Base-by-base conservation (phyloP, 2,113 vertebrate genomes). In the Phoxinus phoxinus region DNA sequence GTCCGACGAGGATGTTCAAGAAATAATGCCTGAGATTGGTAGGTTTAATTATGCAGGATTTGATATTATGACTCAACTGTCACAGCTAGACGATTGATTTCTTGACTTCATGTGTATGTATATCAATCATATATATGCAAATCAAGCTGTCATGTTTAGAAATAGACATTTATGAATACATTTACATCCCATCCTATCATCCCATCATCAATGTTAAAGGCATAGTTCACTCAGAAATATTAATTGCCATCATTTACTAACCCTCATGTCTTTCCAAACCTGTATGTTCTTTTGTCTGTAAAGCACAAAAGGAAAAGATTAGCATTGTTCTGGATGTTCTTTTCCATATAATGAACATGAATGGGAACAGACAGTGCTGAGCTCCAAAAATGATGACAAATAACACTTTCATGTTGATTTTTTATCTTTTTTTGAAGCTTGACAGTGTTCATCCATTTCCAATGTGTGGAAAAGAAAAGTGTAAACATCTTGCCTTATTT, bases 1-100 rank as follows among this genome's bases (percentile, higher is more conserved):
- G 35, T 94, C 93, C 37, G 95, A 96, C 4, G 90, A 94, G 53
- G 95, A 95, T 86, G 72, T 91, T 82, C 79, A 78, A 6, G 85
- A 89, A 10, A 46, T 67, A 32, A 87, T 84, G 13, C 81, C 90
- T 25, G 67, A 92, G 87, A 90, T 92, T 88, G 92, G 93, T 94
- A 77, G 90, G 92, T 56, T 37, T 80, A 23, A 61, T 71, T 53
- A 53, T 46, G 37, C 11, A 72, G 35, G 65, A 35, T 53, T 72
- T 84, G 77, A 82, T 44, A 44, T 65, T 83, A 65, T 77, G 51
- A 44, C 71, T 58, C 3, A 37, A 6, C 35, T 37, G 74, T 1
- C 82, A 53, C 59, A 13, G 61, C 67, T 44, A 77, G 41, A 77
- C 19, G 5, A 27, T 48, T 74, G 19, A 30, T 72, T 69, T 30